phyloP scores from a whole-genome alignment of 1,140 invertebrate species.

The Drosophila lini region DNA sequence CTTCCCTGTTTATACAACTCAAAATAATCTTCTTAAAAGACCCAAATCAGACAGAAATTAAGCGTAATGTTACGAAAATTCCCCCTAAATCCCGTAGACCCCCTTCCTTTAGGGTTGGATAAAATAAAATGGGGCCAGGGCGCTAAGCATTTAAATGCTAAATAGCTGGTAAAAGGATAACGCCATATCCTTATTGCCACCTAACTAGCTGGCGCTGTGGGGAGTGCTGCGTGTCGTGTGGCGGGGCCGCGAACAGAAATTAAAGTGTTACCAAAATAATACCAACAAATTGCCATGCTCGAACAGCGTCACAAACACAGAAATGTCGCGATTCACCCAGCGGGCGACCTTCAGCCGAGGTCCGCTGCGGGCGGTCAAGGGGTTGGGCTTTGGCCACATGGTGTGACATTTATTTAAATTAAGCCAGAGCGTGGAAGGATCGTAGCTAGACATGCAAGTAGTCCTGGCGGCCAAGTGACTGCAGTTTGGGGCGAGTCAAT shows the following conservation, averaged over 20 bases:
- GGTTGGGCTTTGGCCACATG: conserved; percentile 43
- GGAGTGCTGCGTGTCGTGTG: conserved; percentile 34
- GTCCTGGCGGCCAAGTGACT: conserved; percentile 3
- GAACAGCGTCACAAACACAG: conserved; percentile 41
- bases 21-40: neutral
- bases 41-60: neutral
- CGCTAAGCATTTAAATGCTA: conserved; percentile 78
- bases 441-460: conserved; percentile 62
- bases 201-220: conserved; percentile 61
- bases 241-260: conserved; percentile 53
- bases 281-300: conserved; percentile 73
- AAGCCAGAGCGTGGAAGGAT: conserved; percentile 58
- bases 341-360: conserved; percentile 49
- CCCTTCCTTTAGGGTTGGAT: neutral
- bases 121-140: conserved; percentile 47
- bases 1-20: neutral
- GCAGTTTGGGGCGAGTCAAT: conserved; percentile 30
- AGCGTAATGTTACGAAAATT: neutral
- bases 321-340: conserved; percentile 72
- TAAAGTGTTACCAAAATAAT: conserved; percentile 82
- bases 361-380: conserved; percentile 37
- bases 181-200: conserved; percentile 74
- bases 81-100: neutral
- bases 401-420: conserved; percentile 76
- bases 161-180: conserved; percentile 82